Evolutionary conservation across 2,888 invertebrate genomes (phyloP).

Genomic region (Phalangium opilio): DNA sequence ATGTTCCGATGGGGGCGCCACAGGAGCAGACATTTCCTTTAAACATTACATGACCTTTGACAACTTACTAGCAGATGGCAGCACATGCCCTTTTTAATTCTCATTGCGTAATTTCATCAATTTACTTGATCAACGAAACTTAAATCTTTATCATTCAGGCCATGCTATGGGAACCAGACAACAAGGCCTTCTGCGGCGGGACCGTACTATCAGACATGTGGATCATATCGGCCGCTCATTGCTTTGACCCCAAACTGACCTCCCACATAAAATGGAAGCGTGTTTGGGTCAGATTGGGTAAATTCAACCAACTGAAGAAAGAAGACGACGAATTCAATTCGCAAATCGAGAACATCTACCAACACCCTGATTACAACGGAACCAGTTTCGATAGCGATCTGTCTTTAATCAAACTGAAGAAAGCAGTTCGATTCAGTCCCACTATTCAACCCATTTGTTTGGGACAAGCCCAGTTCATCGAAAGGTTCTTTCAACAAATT

Average conservation of each 20-base stretch:
- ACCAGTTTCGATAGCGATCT: constrained; percentile 24
- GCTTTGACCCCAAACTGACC: constrained; percentile 15
- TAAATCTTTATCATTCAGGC: constrained; percentile 28
- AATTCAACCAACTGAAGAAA: constrained; percentile 19
- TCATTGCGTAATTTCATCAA: too few relatives aligned
- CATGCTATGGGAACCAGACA: constrained; percentile 23
- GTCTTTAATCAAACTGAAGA: constrained; percentile 20
- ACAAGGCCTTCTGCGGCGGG: constrained; percentile 23
- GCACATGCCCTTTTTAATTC: too few relatives aligned
- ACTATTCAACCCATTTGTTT: constrained; percentile 23
- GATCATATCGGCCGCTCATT: constrained; percentile 25
- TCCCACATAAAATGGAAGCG: constrained; percentile 7
- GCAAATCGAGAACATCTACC: constrained; percentile 16
- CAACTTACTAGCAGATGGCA: too few relatives aligned
- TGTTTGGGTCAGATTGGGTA: constrained; percentile 21
- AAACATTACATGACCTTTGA: too few relatives aligned
- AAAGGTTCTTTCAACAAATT: constrained; percentile 11
- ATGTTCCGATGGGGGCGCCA: too few relatives aligned
- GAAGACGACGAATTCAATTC: constrained; percentile 21
- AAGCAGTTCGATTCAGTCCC: constrained; percentile 20
- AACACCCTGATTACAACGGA: constrained; percentile 21
- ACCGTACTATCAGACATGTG: constrained; percentile 22
- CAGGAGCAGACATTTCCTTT: too few relatives aligned
- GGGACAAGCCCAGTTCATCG: constrained; percentile 7
- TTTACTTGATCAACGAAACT: too few relatives aligned